Base-by-base conservation (phyloP, 2,888 invertebrate species). In the Mechanitis mazaeus region DNA sequence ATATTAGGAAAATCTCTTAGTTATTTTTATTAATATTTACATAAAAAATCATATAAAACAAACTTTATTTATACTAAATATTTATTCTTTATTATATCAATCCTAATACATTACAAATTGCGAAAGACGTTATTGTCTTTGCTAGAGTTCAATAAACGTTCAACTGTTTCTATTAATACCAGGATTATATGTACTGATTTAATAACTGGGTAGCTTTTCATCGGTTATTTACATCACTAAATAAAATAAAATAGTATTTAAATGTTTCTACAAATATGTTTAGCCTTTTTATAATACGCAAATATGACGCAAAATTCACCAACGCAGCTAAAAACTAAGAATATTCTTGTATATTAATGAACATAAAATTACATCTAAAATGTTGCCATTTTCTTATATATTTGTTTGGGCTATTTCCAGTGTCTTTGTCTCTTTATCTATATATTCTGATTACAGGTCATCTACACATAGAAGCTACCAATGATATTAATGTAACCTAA, bases 131-230 rank as follows among this genome's bases (percentile, higher is more conserved):
- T 31, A 31, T 11, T 42, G 42, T 42, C 42, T 50, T 7, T 3
- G 50, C 31, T 31, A 50, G 31, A 50, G 50, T 50, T 50, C 31
- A 50, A 50, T 11, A 31, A 50, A 28, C 31, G 9, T 9, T 11
- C 28, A 50, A 50, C 31, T 47, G 50, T 50, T 59, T 55, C 55
- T 59, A 59, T 59, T 59, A 54, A 59, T 59, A 59, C 12, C 45
- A 33, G 28, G 28, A 46, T 55, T 59, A 59, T 55, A 55, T 55
- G 11, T 33, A 35, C 9, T 55, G 54, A 59, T 54, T 45, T 55
- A 59, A 55, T n/a, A 28, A 50, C 28, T 31, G 2, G 50, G 31
- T 28, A 50, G 28, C 50, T 47, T 47, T 7, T 38, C 38, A 11
- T 9, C 7, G 7, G 3, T 7, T 31, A 50, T 31, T 50, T 31